Evolutionary conservation across 2,113 vertebrate genomes (phyloP).

Genomic region (Poeciliopsis occidentalis): DNA sequence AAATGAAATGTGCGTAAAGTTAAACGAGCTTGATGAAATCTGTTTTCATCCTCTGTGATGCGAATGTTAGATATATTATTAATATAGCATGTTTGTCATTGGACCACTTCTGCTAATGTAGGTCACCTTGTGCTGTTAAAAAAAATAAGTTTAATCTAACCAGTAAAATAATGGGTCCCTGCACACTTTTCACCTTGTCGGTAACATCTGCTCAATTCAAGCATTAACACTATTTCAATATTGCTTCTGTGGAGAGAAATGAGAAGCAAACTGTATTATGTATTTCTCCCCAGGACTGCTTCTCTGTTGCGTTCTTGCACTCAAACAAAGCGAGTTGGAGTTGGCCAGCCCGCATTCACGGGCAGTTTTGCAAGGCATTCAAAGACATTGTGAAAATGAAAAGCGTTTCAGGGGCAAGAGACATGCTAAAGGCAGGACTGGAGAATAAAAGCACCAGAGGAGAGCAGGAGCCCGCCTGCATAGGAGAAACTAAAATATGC

Average conservation of each 20-base stretch:
- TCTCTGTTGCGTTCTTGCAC: background rate
- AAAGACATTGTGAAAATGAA: conserved; percentile 9
- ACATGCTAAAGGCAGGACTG: conserved; percentile 10
- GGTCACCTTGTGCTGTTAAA: conserved; percentile 41
- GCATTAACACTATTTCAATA: conserved; percentile 2
- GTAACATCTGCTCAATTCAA: conserved; percentile 16
- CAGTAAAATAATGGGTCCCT: conserved; percentile 2
- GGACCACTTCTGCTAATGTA: conserved; percentile 36
- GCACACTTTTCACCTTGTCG: conserved; percentile 28
- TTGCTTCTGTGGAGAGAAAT: background rate
- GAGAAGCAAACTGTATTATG: background rate
- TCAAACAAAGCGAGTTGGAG: background rate
- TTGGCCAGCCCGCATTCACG: conserved; percentile 14
- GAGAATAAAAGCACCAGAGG: conserved; percentile 10
- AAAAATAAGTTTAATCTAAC: conserved; percentile 11
- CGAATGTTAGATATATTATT: conserved; percentile 23
- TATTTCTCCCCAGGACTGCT: background rate
- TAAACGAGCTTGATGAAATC: conserved; percentile 19
- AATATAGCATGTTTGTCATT: conserved; percentile 32
- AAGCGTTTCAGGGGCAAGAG: conserved; percentile 4
- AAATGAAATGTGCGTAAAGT: conserved; percentile 23
- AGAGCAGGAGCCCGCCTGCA: conserved; percentile 7
- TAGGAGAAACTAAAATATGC: conserved; percentile 35
- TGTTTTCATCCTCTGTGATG: background rate
- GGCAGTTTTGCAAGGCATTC: conserved; percentile 42